Evolutionary conservation across 2,797 vertebrate genomes (phyloP).

Genomic region (Tamandua tetradactyla): DNA sequence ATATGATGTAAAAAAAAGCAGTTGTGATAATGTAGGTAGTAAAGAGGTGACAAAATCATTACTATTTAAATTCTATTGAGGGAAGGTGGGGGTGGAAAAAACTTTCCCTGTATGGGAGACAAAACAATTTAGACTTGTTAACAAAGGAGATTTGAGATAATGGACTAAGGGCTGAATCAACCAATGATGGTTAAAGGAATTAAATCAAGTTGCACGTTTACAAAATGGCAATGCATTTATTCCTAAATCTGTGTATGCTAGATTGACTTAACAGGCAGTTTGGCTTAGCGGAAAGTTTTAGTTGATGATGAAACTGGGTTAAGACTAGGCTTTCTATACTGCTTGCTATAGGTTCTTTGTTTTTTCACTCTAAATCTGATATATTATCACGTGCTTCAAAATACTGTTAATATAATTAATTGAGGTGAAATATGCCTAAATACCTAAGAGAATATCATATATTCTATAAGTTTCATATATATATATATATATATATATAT

Average conservation of each 20-base stretch:
- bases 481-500: no score
- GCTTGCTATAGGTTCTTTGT: not conserved
- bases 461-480: no score
- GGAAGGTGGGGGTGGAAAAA: not conserved
- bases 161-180: not conserved
- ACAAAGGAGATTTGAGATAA: not conserved
- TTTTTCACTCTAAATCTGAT: not conserved
- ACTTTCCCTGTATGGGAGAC: not conserved
- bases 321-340: not conserved
- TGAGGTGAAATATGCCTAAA: not conserved
- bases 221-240: not conserved
- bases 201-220: not conserved
- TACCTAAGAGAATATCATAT: not conserved
- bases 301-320: not conserved
- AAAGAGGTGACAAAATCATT: not conserved
- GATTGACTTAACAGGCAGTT: slow-evolving; percentile 1
- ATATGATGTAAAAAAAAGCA: not conserved
- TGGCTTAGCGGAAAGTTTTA: not conserved
- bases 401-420: slow-evolving; percentile 1
- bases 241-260: not conserved
- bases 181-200: not conserved
- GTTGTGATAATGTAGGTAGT: not conserved
- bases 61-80: slow-evolving; percentile 28
- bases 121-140: not conserved
- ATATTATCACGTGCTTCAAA: not conserved